Percentiles rank a stretch among this genome's conserved stretches.
Evolutionary conservation across 2,888 invertebrate genomes (phyloP).

Genomic region (Amphipyra berbera): DNA sequence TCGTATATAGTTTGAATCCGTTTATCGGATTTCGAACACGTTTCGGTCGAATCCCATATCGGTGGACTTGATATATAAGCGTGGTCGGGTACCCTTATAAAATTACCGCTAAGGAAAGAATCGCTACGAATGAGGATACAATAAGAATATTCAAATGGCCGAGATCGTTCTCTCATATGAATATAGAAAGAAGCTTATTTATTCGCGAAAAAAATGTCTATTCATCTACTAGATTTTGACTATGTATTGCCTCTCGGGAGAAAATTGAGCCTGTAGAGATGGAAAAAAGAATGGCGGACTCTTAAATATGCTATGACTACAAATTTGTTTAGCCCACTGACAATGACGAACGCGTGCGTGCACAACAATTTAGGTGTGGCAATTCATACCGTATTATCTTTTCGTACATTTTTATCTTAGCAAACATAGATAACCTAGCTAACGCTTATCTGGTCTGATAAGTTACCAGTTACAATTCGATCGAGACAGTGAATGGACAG

Average conservation of each 20-base stretch:
- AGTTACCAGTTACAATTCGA: slow-evolving; percentile 75
- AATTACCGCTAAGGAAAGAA: slow-evolving; percentile 75
- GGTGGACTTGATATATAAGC: slow-evolving; percentile 83
- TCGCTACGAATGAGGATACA: slow-evolving; percentile 71
- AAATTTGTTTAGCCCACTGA: slow-evolving; percentile 39
- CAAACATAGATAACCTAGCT: slow-evolving; percentile 87
- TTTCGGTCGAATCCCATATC: slow-evolving; percentile 80
- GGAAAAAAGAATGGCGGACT: slow-evolving; percentile 28
- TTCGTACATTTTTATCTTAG: slow-evolving; percentile 80
- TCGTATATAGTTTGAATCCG: slow-evolving; percentile 85
- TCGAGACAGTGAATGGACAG: slow-evolving; percentile 72
- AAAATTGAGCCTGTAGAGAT: slow-evolving; percentile 49
- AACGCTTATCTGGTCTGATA: slow-evolving; percentile 78
- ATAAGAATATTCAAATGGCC: slow-evolving; percentile 71
- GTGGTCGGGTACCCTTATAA: slow-evolving; percentile 75
- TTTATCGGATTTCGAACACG: slow-evolving; percentile 89
- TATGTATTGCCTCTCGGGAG: slow-evolving; percentile 36
- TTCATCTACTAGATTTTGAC: slow-evolving; percentile 57
- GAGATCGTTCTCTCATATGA: slow-evolving; percentile 55
- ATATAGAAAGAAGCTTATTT: slow-evolving; percentile 63
- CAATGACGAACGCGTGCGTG: slow-evolving; percentile 43
- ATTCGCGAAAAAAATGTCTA: slow-evolving; percentile 55
- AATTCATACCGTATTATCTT: slow-evolving; percentile 78
- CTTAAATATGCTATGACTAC: slow-evolving; percentile 31
- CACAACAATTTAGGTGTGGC: slow-evolving; percentile 81